Evolutionary conservation across 2,113 vertebrate species (phyloP).

Genomic region (Pteronura brasiliensis): DNA sequence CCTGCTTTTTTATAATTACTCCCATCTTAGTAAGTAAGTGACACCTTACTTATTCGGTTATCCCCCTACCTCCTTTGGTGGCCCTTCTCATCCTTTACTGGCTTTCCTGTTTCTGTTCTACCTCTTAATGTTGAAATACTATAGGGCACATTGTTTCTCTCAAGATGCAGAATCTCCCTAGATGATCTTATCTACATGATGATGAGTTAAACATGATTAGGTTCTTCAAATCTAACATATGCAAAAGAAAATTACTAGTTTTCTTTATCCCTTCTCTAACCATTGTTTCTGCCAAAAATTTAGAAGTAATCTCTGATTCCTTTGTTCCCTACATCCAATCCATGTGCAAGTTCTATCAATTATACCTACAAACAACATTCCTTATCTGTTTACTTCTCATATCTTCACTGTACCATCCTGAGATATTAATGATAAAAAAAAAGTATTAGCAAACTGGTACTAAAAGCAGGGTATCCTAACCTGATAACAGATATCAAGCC

Average conservation of each 20-base stretch:
- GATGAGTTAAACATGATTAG: background rate
- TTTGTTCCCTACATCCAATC: background rate
- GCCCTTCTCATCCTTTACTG: background rate
- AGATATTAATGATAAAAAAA: background rate
- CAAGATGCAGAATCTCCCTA: background rate
- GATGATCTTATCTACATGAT: background rate
- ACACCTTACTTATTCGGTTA: background rate
- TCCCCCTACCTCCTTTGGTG: background rate
- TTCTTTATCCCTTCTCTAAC: background rate
- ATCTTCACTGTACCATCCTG: conserved; percentile 5
- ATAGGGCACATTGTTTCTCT: background rate
- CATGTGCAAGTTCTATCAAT: background rate
- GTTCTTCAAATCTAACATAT: background rate
- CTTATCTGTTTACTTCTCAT: conserved; percentile 5
- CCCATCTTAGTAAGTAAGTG: background rate
- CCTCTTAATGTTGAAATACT: background rate
- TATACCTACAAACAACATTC: conserved; percentile 11
- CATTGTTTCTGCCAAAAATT: background rate
- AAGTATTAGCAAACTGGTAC: background rate
- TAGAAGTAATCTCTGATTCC: background rate
- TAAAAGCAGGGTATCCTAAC: background rate
- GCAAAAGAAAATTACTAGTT: background rate
- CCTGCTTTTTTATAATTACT: background rate
- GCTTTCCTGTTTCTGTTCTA: background rate
- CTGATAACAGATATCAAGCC: background rate